Evolutionary conservation across 2,113 vertebrate species (phyloP).

Genomic region (Indicator indicator): DNA sequence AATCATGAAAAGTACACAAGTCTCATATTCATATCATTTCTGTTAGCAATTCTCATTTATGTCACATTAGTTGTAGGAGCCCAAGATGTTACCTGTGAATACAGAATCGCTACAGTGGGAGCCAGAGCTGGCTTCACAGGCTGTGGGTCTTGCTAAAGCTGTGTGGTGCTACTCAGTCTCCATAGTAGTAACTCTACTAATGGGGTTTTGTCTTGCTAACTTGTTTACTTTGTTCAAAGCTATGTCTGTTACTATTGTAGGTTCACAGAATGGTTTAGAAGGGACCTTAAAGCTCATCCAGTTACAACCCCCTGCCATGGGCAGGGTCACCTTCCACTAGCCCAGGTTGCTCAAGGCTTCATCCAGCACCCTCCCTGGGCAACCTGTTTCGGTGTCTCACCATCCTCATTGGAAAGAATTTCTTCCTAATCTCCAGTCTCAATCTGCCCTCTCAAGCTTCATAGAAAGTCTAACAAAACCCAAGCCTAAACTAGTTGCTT

Average conservation of each 20-base stretch:
- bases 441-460: no score
- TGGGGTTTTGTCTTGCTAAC: conserved; percentile 35
- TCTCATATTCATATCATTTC: background rate
- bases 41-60: background rate
- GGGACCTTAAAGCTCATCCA: no score
- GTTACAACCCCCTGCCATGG: no score
- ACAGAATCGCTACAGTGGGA: conserved; percentile 16
- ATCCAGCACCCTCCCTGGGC: no score
- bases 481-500: background rate
- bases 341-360: no score
- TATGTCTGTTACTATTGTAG: background rate
- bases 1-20: background rate
- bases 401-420: no score
- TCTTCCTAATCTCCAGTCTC: no score
- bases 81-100: conserved; percentile 26
- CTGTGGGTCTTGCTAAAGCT: conserved; percentile 16
- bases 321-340: no score
- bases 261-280: no score
- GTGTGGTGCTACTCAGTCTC: conserved; percentile 9
- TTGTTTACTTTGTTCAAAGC: background rate
- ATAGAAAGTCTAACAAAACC: no score
- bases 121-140: conserved; percentile 17
- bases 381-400: no score
- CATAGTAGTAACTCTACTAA: conserved; percentile 3
- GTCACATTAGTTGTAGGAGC: background rate